These are phyloP conservation scores for Prionailurus viverrinus DNA, from an alignment of 2,113 vertebrate genomes.

Conservation along the genomic window DNA sequence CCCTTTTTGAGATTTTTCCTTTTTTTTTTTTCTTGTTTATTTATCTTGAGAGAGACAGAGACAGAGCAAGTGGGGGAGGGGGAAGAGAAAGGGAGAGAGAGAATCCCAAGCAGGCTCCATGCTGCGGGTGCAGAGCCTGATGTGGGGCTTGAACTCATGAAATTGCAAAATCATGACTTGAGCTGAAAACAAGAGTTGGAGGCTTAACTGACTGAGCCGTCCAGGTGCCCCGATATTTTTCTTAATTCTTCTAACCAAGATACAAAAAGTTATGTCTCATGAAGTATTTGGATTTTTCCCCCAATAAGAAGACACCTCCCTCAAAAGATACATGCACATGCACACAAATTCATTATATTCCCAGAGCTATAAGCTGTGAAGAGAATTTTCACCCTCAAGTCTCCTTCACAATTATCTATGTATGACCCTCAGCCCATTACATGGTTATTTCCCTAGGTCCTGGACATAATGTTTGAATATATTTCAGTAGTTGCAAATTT, in stretches of 20 bases:
- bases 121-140: too few species aligned
- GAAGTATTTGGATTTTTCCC: neutral
- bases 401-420: neutral
- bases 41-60: too few species aligned
- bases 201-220: too few species aligned
- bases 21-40: too few species aligned
- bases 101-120: too few species aligned
- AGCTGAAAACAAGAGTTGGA: too few species aligned
- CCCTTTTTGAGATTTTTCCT: too few species aligned
- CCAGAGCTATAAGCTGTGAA: neutral
- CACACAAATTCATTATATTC: neutral
- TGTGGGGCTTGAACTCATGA: too few species aligned
- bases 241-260: conserved; percentile 32
- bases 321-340: neutral
- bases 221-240: neutral
- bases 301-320: neutral
- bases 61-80: too few species aligned
- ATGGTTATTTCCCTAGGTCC: conserved; percentile 41
- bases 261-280: neutral
- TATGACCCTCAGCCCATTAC: neutral
- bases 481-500: neutral
- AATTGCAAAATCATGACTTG: too few species aligned
- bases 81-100: too few species aligned
- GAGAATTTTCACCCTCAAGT: neutral
- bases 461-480: conserved; percentile 2